Base-by-base conservation (phyloP, 2,113 vertebrate species). In the Paralichthys olivaceus region DNA sequence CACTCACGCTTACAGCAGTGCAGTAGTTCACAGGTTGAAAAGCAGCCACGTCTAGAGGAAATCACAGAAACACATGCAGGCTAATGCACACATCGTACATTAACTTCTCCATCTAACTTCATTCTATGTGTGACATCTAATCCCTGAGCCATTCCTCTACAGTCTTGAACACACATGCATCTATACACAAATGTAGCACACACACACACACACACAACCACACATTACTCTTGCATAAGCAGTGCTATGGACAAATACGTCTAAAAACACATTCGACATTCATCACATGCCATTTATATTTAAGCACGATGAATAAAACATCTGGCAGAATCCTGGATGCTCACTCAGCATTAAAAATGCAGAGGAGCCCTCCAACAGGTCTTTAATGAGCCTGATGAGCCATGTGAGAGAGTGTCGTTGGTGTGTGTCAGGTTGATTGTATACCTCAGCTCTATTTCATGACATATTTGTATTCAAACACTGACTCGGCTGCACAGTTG, bases 301-400 rank as follows among this genome's bases (percentile, higher is more conserved):
- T 65, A 82, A 90, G 84, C 22, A 64, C 59, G 54, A 85, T 93
- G 54, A 93, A 93, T 93, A 84, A 91, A 91, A 89, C 86, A 93
- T 91, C 85, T 81, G 81, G 53, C 34, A 74, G 85, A 92, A 90
- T 92, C 75, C 73, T 55, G 80, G 81, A 91, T 84, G 75, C 74
- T 81, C 71, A 65, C 76, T 87, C 79, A 1, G 1, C 85, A 92
- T 92, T 61, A 91, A 91, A 89, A 84, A 89, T 92, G 73, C 79
- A 91, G 64, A 58, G 29, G 73, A 57, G 37, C 40, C 80, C 61
- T 88, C 79, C 78, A 86, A 85, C 85, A 85, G 90, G 85, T 89
- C 87, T 83, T 86, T 88, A 91, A 92, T 90, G 80, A 91, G 69
- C 47, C 58, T 83, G 84, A 91, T 87, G 72, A 74, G 67, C 32